Percentiles rank a stretch among this genome's conserved stretches.
phyloP scores from a whole-genome alignment of 2,113 vertebrate species.

The Paradisaea rubra region DNA sequence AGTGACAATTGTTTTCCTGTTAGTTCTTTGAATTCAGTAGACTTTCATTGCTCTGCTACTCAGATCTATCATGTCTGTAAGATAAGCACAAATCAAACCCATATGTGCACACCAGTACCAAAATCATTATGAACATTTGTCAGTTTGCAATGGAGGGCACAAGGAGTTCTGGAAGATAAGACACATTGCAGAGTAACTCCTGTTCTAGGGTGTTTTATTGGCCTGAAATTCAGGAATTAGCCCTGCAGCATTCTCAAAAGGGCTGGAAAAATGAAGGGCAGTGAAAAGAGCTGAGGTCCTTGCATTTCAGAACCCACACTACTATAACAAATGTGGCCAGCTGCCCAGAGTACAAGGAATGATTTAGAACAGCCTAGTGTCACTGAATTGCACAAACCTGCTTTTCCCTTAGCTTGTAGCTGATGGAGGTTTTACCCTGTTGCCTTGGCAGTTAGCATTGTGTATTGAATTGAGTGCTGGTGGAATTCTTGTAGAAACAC shows the following conservation, averaged over 20 bases:
- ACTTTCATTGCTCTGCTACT: background rate
- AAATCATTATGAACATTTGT: background rate
- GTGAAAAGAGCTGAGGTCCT: background rate
- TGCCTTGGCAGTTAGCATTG: background rate
- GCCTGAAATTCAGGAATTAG: background rate
- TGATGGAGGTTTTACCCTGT: background rate
- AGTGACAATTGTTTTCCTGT: background rate
- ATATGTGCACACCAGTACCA: background rate
- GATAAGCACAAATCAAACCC: background rate
- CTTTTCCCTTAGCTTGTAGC: background rate
- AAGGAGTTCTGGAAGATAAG: background rate
- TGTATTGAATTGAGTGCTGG: background rate
- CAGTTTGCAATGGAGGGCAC: background rate
- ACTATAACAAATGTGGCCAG: background rate
- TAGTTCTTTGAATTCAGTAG: background rate
- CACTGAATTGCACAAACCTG: background rate
- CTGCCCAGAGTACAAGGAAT: background rate
- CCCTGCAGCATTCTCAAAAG: background rate
- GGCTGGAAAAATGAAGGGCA: background rate
- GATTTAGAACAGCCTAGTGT: background rate
- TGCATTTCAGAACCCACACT: background rate
- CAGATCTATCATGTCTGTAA: background rate
- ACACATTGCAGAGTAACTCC: background rate
- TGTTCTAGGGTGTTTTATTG: background rate
- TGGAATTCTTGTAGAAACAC: background rate